These are phyloP conservation scores for Argyresthia albistria DNA, from an alignment of 2,888 invertebrate genomes.

Conservation along the genomic window DNA sequence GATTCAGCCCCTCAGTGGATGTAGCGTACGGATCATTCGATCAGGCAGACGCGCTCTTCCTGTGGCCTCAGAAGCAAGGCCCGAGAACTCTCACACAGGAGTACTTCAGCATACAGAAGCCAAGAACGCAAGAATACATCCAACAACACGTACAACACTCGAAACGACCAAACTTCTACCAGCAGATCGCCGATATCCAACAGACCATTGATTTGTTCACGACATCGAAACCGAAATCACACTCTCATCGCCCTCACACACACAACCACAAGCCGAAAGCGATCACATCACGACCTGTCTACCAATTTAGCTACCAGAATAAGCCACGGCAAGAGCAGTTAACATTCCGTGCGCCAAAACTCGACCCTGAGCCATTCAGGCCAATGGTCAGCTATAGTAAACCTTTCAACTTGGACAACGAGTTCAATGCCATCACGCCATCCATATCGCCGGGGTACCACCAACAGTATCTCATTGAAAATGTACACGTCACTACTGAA, in stretches of 20 bases:
- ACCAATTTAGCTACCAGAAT: slow-evolving; percentile 82
- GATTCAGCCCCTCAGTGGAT: slow-evolving; percentile 48
- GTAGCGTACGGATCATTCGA: slow-evolving; percentile 59
- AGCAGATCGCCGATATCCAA: slow-evolving; percentile 77
- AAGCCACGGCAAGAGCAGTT: slow-evolving; percentile 59
- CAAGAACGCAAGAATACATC: slow-evolving; percentile 45
- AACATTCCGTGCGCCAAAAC: slow-evolving; percentile 61
- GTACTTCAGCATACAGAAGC: slow-evolving; percentile 66
- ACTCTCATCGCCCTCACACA: slow-evolving; percentile 42
- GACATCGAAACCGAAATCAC: slow-evolving; percentile 67
- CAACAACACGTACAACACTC: slow-evolving; percentile 30
- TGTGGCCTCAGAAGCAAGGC: slow-evolving; percentile 67
- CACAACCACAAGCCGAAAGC: slow-evolving; percentile 56
- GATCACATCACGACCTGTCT: slow-evolving; percentile 73
- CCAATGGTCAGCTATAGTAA: slow-evolving; percentile 75
- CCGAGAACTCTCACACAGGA: slow-evolving; percentile 64
- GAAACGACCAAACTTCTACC: slow-evolving; percentile 71
- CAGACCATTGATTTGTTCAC: slow-evolving; percentile 77
- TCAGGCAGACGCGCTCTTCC: slow-evolving; percentile 55
- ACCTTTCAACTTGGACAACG: slow-evolving; percentile 56
- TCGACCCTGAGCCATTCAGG: slow-evolving; percentile 75
- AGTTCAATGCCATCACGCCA: slow-evolving; percentile 54
- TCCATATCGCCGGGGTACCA: slow-evolving; percentile 46
- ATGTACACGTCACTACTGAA: slow-evolving; percentile 61
- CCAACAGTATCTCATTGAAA: slow-evolving; percentile 59